Base-by-base conservation (phyloP, 2,113 vertebrate species). In the Channa argus region DNA sequence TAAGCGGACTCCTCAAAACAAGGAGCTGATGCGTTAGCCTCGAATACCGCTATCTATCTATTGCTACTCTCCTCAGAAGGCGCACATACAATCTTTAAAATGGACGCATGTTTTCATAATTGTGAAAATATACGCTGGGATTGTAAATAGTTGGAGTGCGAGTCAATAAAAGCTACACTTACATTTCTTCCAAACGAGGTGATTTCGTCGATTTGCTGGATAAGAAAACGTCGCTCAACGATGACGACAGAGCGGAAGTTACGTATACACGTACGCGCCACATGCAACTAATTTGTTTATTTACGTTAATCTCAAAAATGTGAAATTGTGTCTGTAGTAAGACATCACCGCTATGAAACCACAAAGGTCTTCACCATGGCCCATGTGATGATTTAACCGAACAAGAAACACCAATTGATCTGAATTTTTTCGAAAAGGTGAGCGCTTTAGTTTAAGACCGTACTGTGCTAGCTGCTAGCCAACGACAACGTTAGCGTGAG, bases 211-310 rank as follows among this genome's bases (percentile, higher is more conserved):
- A 65, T 63, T 79, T 12, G 76, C 63, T 44, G 63, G 58, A 80
- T 34, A 33, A 15, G 9, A 12, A 14, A 15, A 5, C 5, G 91
- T 88, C 87, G 86, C 87, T 8, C 0, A 0, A 0, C 65, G 84
- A 88, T 90, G 87, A 90, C 72, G 84, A 3, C 3, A 0, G 0
- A 15, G 13, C 60, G 91, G 89, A 91, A 47, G 55, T 87, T 24
- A 63, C 88, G 78, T 53, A 0, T 0, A 0, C 41, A 59, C 2
- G 33, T 6, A 38, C 47, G 89, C 81, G 87, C 86, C 86, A 64
- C 62, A 50, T 77, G 76, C 68, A 64, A 85, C 58, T 60, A 60
- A 53, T 83, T 87, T 88, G 80, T 86, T 92, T 89, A 59, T 86
- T 80, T 88, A 67, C 49, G 64, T 66, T 58, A 24, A 44, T 49